Percentiles rank a stretch among this genome's conserved stretches.
These are phyloP conservation scores for Odontocerum albicorne DNA, from an alignment of 2,888 invertebrate species.

Conservation along the genomic window DNA sequence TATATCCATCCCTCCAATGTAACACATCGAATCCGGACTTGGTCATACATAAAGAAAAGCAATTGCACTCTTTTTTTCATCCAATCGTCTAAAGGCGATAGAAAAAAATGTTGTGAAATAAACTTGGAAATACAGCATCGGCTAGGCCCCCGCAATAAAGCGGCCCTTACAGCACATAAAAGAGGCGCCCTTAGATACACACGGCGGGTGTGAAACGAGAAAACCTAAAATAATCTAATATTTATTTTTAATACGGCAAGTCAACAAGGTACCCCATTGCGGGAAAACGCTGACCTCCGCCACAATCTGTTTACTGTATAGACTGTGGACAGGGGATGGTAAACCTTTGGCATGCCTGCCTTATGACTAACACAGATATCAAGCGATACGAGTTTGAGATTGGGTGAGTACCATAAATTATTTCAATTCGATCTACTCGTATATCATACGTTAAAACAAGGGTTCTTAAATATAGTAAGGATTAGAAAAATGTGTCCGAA, in stretches of 20 bases:
- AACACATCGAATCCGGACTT: too few relatives aligned
- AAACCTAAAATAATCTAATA: constrained; percentile 32
- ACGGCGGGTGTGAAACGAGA: constrained; percentile 2
- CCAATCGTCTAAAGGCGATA: too few relatives aligned
- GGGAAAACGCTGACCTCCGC: constrained; percentile 33
- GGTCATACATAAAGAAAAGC: too few relatives aligned
- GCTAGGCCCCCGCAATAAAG: background rate
- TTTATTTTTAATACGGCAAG: constrained; percentile 37
- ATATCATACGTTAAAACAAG: too few relatives aligned
- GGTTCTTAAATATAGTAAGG: too few relatives aligned
- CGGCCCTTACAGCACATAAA: background rate
- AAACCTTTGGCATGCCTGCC: background rate
- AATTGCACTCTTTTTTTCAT: too few relatives aligned
- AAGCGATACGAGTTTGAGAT: too few relatives aligned
- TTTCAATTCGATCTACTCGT: too few relatives aligned
- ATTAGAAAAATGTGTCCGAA: too few relatives aligned
- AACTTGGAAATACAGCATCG: background rate
- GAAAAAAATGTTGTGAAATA: background rate
- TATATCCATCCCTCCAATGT: too few relatives aligned
- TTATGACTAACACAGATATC: too few relatives aligned
- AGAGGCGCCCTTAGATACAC: background rate
- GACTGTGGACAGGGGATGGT: constrained; percentile 11
- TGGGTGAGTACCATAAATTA: too few relatives aligned
- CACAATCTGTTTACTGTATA: constrained; percentile 29
- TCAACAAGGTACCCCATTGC: constrained; percentile 31